A percentile compares a stretch with the other conserved stretches of the same genome.
Conservation (phyloP, 2,797 vertebrate genomes). For the Paratrypauchen microcephalus region DNA sequence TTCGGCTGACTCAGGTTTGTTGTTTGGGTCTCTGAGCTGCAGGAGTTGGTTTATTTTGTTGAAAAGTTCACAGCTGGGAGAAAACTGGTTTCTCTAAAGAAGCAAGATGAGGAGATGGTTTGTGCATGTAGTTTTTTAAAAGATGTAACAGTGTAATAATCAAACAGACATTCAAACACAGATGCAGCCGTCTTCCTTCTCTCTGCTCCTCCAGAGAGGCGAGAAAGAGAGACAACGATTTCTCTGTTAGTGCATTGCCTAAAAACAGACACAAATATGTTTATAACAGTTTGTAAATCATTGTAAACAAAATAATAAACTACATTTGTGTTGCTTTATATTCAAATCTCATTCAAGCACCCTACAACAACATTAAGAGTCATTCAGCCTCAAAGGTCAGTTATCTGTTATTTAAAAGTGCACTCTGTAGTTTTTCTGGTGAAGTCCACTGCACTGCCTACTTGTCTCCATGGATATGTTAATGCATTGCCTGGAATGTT, state of each 20-base stretch:
- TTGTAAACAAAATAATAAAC: background rate
- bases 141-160: background rate
- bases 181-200: conserved; percentile 57
- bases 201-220: conserved; percentile 56
- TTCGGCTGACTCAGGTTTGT: conserved; percentile 31
- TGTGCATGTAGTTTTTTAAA: background rate
- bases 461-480: too few relatives aligned
- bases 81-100: conserved; percentile 72
- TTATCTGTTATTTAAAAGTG: too few relatives aligned
- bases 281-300: background rate
- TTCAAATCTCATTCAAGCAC: background rate
- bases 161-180: conserved; percentile 70
- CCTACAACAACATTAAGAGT: background rate
- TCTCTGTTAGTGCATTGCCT: conserved; percentile 77
- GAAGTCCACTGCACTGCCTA: too few relatives aligned
- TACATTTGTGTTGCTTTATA: background rate
- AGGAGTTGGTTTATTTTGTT: conserved; percentile 69
- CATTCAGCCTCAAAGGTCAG: background rate
- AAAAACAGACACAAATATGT: conserved; percentile 14
- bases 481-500: too few relatives aligned
- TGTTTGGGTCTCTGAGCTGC: conserved; percentile 48
- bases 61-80: conserved; percentile 61
- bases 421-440: too few relatives aligned
- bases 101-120: conserved; percentile 17
- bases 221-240: conserved; percentile 63